These are phyloP conservation scores for Hepsetus odoe DNA, from an alignment of 2,113 vertebrate genomes.

Conservation along the genomic window DNA sequence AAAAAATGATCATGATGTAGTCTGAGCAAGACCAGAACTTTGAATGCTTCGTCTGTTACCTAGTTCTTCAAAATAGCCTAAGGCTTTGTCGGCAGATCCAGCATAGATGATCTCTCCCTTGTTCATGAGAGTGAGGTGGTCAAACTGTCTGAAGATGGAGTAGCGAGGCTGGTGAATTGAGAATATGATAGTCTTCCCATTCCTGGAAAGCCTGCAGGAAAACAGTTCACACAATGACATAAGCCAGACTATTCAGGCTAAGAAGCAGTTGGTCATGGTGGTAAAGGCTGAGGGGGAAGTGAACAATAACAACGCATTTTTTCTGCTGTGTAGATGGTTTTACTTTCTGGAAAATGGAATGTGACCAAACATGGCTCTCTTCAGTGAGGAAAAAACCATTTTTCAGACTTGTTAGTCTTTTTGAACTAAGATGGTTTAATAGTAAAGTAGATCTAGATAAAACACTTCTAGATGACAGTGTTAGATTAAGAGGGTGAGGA, in stretches of 20 bases:
- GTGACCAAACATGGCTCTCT: too few species aligned
- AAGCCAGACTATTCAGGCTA: too few species aligned
- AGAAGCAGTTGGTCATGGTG: too few species aligned
- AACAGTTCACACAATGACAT: neutral
- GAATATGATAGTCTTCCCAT: slow-evolving; percentile 78
- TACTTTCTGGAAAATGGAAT: too few species aligned
- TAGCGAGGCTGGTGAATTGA: slow-evolving; percentile 82
- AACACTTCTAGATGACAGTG: neutral
- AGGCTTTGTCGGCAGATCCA: slow-evolving; percentile 61
- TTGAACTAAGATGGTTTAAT: neutral
- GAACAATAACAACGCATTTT: too few species aligned
- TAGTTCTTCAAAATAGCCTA: slow-evolving; percentile 62
- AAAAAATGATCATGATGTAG: neutral
- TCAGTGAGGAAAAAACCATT: too few species aligned
- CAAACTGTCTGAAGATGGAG: slow-evolving; percentile 78
- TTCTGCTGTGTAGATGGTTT: too few species aligned
- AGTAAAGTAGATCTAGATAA: neutral
- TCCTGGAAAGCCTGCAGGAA: slow-evolving; percentile 70
- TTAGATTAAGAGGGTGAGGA: neutral
- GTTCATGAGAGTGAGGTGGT: slow-evolving; percentile 78
- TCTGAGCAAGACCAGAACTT: neutral
- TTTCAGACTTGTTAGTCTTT: neutral
- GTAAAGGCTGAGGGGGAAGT: too few species aligned
- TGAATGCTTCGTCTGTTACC: slow-evolving; percentile 16
- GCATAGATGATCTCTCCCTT: slow-evolving; percentile 78